Conservation (phyloP, 2,113 vertebrate genomes). For the Chaenocephalus aceratus region DNA sequence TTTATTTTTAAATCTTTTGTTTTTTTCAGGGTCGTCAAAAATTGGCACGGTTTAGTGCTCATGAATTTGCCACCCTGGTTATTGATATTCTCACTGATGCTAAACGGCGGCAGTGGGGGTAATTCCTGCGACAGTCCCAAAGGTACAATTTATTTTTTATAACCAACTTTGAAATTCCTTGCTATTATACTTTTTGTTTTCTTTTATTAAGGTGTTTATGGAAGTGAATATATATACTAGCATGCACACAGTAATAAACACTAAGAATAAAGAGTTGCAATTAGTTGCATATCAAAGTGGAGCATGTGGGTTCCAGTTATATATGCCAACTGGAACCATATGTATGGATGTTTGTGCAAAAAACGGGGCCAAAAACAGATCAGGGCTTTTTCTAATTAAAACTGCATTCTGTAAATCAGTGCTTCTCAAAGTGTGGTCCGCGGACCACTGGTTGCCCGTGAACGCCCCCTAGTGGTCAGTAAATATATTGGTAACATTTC, state of each 20-base stretch:
- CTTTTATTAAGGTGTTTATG: neutral
- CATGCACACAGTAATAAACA: neutral
- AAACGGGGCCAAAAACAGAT: neutral
- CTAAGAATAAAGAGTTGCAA: neutral
- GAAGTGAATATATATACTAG: neutral
- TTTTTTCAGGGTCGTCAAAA: constrained; percentile 93
- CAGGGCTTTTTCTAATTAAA: neutral
- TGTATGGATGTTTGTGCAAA: neutral
- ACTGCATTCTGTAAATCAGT: neutral
- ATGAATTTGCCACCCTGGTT: constrained; percentile 96
- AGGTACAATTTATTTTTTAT: constrained; percentile 81
- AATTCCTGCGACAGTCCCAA: constrained; percentile 89
- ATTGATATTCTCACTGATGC: constrained; percentile 98
- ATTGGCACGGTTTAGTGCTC: constrained; percentile 95
- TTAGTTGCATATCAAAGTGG: constrained; percentile 6
- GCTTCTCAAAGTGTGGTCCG: no score
- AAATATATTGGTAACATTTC: no score
- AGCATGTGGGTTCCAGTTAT: neutral
- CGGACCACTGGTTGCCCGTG: no score
- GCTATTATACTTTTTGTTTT: neutral
- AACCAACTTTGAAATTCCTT: neutral
- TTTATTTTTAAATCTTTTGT: neutral
- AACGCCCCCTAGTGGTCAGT: no score
- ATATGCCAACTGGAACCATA: neutral
- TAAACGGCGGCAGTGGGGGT: constrained; percentile 94